Conservation (phyloP, 1,140 invertebrate genomes). For the Penaeus vannamei region DNA sequence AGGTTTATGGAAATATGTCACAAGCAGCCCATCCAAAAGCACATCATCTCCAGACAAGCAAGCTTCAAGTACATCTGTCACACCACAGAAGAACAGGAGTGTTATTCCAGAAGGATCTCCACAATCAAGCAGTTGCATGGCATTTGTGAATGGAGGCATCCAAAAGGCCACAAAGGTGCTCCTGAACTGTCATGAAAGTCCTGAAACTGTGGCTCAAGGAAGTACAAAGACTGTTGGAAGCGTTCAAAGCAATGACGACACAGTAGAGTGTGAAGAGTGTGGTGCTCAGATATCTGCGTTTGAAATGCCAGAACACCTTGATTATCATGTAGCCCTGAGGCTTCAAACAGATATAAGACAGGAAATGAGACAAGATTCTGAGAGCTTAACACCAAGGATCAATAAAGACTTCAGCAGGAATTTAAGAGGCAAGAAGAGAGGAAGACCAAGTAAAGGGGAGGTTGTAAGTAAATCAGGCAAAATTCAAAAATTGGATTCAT, state of each 20-base stretch:
- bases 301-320: conserved; percentile 65
- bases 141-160: no score
- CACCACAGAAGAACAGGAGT: no score
- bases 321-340: conserved; percentile 64
- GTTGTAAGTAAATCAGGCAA: conserved; percentile 9
- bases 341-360: conserved; percentile 44
- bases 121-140: no score
- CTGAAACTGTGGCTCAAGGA: no score
- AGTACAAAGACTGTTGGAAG: background rate
- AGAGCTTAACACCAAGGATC: background rate
- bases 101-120: no score
- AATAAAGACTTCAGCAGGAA: background rate
- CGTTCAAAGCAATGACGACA: conserved; percentile 3
- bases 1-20: conserved; percentile 40
- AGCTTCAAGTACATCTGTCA: no score
- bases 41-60: no score
- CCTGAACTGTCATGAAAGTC: no score
- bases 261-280: conserved; percentile 55
- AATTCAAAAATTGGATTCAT: conserved; percentile 38
- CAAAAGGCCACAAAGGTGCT: no score
- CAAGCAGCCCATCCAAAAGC: conserved; percentile 21
- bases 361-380: background rate
- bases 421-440: background rate
- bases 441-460: conserved; percentile 14
- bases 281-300: conserved; percentile 54